Conservation (phyloP, 2,888 invertebrate genomes). For the Polydrusus pterygomalis region DNA sequence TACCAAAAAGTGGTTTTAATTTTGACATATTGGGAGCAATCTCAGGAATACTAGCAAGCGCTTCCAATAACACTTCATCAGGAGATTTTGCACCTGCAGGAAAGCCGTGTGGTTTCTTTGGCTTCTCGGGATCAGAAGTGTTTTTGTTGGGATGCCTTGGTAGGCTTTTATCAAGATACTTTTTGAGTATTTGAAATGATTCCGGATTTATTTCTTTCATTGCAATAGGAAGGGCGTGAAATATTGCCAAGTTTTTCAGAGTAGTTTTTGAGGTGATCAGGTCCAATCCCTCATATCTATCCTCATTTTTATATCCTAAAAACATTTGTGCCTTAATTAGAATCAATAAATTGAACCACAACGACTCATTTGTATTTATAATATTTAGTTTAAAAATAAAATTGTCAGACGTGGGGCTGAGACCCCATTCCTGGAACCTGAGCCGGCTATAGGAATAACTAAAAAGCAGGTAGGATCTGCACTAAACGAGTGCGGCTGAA, state of each 20-base stretch:
- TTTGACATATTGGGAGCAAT: constrained; percentile 25
- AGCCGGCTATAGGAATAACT: too few species aligned
- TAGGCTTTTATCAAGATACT: neutral
- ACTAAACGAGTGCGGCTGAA: too few species aligned
- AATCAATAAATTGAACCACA: too few species aligned
- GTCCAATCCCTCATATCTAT: constrained; percentile 43
- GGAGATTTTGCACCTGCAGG: constrained; percentile 7
- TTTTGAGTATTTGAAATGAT: constrained; percentile 10
- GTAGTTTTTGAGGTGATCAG: constrained; percentile 38
- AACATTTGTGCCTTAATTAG: neutral
- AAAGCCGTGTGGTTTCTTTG: neutral
- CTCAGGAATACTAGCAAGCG: constrained; percentile 16
- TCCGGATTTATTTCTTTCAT: constrained; percentile 43
- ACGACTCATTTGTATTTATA: too few species aligned
- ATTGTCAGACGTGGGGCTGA: too few species aligned
- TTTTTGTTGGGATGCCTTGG: neutral
- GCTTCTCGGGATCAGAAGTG: neutral
- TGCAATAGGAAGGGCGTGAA: constrained; percentile 46
- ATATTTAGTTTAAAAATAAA: too few species aligned
- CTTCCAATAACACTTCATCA: constrained; percentile 12
- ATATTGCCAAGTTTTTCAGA: constrained; percentile 40
- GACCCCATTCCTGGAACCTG: too few species aligned
- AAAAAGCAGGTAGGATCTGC: too few species aligned
- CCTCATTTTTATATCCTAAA: constrained; percentile 43
- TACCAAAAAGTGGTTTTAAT: constrained; percentile 11